Conservation (phyloP, 2,113 vertebrate species). For the Dasypus novemcinctus region DNA sequence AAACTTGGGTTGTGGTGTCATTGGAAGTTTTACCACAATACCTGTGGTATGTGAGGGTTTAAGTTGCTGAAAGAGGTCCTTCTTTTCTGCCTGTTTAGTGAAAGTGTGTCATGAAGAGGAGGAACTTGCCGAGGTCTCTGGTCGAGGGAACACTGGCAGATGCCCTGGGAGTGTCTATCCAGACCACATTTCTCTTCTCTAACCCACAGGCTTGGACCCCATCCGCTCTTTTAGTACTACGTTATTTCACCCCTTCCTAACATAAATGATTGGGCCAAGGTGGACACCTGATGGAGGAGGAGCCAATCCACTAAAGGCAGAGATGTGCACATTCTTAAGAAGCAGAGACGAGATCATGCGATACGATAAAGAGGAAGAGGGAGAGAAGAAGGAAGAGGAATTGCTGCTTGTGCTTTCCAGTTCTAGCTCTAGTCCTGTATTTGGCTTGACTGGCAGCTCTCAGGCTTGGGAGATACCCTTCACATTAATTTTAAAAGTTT, state of each 20-base stretch:
- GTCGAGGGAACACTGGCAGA: neutral
- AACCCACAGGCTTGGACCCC: neutral
- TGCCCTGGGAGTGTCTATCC: neutral
- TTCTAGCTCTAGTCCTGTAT: neutral
- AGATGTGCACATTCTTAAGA: neutral
- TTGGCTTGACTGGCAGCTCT: neutral
- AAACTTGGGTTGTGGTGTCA: neutral
- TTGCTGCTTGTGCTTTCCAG: neutral
- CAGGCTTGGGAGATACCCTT: neutral
- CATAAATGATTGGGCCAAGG: neutral
- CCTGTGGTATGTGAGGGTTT: neutral
- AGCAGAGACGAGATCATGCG: neutral
- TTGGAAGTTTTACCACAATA: neutral
- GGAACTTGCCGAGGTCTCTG: neutral
- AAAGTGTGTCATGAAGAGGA: neutral
- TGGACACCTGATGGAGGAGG: neutral
- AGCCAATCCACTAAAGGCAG: neutral
- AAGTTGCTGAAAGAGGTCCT: neutral
- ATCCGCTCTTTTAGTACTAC: neutral
- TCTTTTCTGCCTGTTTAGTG: neutral
- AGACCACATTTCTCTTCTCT: neutral
- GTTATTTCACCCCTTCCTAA: neutral
- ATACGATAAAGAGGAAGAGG: neutral
- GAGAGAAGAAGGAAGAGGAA: neutral
- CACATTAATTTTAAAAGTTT: conserved; percentile 4